Evolutionary conservation across 2,888 invertebrate species (phyloP), one percentile per base, ranked within the genome.

Genomic region (Antheraea yamamai): DNA sequence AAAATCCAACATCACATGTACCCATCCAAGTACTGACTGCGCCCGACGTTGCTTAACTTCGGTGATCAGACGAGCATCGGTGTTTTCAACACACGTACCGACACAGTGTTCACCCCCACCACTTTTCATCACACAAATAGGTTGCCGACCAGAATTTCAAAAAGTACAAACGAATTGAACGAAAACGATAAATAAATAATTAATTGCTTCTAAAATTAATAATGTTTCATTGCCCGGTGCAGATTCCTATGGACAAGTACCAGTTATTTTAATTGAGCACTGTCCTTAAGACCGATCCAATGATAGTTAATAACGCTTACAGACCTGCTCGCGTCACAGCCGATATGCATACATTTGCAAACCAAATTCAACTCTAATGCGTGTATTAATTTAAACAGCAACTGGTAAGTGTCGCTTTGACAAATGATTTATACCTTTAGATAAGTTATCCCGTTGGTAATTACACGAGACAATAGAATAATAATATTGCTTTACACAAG

Each of bases 41-140:
- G 92, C 92, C 92, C 92, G 90, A 92, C 88, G 91, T 91, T 92
- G 91, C 91, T 92, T 93, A 90, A 92, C 91, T 92, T 92, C 92
- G 92, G 92, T 92, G 92, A 93, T 92, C 92, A 92, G 92, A 93
- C 91, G 92, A 92, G 92, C 92, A 91, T 91, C 92, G 91, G 92
- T 91, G 91, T 90, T 81, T 91, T 92, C 91, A 92, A 90, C 90
- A 47, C 2, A 12, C 47, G 4, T 12, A 1, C 47, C 47, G 47
- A 47, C 47, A 47, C 47, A 47, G 47, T 39, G 39, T 39, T 7
- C 0, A 4, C 35, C 35, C 35, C 35, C 7, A 39, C 7, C 35
- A 39, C 35, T 39, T 39, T 39, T 39, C 35, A 7, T 39, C 35
- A 7, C 7, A 39, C 4, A 39, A 39, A 39, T 30, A 30, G 7